Percentiles rank a stretch among this genome's conserved stretches.
Conservation (phyloP, 2,113 vertebrate species). For the Heteronetta atricapilla region DNA sequence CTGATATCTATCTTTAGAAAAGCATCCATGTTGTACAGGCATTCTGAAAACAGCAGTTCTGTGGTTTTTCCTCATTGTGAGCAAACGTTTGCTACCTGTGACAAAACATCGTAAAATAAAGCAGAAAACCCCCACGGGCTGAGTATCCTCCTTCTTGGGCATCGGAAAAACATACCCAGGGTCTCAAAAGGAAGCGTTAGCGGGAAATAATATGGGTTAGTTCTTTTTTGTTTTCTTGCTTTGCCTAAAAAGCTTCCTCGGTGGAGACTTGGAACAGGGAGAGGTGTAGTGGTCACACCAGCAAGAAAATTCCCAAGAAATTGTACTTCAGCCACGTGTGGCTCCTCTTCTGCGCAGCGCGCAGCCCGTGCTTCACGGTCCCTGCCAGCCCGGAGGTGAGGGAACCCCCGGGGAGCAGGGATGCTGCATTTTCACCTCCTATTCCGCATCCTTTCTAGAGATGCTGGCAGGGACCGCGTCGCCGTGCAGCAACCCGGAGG, state of each 20-base stretch:
- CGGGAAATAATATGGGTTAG: fast-evolving
- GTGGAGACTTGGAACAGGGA: not conserved
- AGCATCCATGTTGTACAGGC: not conserved
- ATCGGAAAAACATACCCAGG: fast-evolving
- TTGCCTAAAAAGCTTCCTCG: not conserved
- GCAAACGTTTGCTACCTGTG: constrained; percentile 3
- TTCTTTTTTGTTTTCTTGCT: not conserved
- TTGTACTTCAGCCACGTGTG: fast-evolving
- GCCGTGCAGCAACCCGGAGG: fast-evolving
- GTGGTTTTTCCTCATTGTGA: not conserved
- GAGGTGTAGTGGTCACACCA: not conserved
- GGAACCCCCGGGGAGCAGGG: not conserved
- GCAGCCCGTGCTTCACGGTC: not conserved
- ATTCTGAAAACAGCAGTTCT: not conserved
- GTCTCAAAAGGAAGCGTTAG: not conserved
- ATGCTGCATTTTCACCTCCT: not conserved
- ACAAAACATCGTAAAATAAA: constrained; percentile 40
- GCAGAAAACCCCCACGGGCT: not conserved
- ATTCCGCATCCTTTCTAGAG: not conserved
- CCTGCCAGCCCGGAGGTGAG: not conserved
- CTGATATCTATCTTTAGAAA: not conserved
- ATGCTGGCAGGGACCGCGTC: not conserved
- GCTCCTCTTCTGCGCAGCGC: not conserved
- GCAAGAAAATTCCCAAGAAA: not conserved
- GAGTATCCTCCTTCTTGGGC: not conserved